Evolutionary conservation across 2,888 invertebrate genomes (phyloP), one percentile per base, ranked within the genome.

Genomic region (Germaria angustata): DNA sequence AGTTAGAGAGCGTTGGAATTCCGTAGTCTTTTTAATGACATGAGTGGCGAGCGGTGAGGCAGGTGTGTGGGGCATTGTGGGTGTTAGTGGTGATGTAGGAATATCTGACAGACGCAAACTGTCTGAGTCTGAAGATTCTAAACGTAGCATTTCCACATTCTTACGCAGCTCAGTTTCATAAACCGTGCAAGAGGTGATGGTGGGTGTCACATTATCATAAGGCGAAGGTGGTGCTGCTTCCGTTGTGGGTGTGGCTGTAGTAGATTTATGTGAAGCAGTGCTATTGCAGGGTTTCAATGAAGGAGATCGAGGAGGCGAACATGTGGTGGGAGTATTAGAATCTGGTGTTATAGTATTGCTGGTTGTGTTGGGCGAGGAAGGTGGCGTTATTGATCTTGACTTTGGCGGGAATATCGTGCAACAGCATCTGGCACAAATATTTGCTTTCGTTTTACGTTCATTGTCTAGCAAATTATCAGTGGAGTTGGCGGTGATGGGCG

Each of bases 341-440:
- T 80, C 81, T 7, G 87, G 80, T 24, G 85, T 81, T 82, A 86
- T 66, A 61, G 79, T 81, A 71, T 83, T 59, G 49, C 80, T 82
- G 51, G 81, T 78, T 2, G 81, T 81, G 24, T 76, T 80, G 15
- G 84, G 80, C 20, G 84, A 84, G n/a, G 76, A 72, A 2, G 80
- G 77, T 11, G 80, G 84, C 17, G 75, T 84, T 17, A 65, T 49
- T 24, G 84, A 75, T 71, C 75, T 75, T n/a, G 78, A 79, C 53
- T 81, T 81, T 28, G 72, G 46, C 2, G 63, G 51, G 53, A 71
- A 59, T 49, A 89, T 80, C 69, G 87, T 86, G 80, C 90, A 90
- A 69, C 90, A 91, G 73, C 91, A 91, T 59, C 89, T 89, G 36
- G 90, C 87, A 78, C 91, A 91, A 28, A 90, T 85, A 73, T 86